Base-by-base conservation (phyloP, 2,888 invertebrate genomes). In the Tyria jacobaeae region DNA sequence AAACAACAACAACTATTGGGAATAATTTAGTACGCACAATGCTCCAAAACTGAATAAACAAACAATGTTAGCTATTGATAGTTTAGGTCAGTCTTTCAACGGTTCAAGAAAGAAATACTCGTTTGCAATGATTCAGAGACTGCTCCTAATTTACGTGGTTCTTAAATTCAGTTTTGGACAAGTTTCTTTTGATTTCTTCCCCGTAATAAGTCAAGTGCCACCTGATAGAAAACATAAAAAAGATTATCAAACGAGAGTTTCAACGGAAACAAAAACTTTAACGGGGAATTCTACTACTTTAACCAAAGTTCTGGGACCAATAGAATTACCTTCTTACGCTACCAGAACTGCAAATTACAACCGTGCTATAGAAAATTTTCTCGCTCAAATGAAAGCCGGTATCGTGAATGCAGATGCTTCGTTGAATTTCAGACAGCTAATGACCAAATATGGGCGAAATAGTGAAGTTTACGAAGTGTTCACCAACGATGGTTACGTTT, bases 401-500 rank as follows among this genome's bases (percentile, higher is more conserved):
- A n/a, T 54, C 17, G 41, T 44, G 1, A 54, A 54, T 7, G 17
- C 6, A 14, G 54, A 54, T 21, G 44, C 27, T 21, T 27, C 25
- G 4, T 10, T 54, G 41, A 27, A 39, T 3, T 39, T 54, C 41
- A 41, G 17, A 2, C 41, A 41, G 14, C 31, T 44, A 4, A n/a
- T 41, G 6, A 41, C 12, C 4, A 54, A 54, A 41, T 54, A 54
- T 44, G 44, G 44, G 17, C 17, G 6, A 17, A 6, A 54, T 21
- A 31, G 14, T 21, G 54, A 54, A 54, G 25, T 12, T 7, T 44
- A 54, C 21, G 54, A 54, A 24, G 44, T 54, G 0, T 41, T 31
- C 14, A 54, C 54, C 5, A 31, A 14, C 2, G 54, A 54, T 54
- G 87, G 87, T 0, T 90, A 89, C 57, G 55, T 84, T 0, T 72